Base-by-base conservation (phyloP, 2,888 invertebrate genomes). In the Trissonchulus latispiculum region DNA sequence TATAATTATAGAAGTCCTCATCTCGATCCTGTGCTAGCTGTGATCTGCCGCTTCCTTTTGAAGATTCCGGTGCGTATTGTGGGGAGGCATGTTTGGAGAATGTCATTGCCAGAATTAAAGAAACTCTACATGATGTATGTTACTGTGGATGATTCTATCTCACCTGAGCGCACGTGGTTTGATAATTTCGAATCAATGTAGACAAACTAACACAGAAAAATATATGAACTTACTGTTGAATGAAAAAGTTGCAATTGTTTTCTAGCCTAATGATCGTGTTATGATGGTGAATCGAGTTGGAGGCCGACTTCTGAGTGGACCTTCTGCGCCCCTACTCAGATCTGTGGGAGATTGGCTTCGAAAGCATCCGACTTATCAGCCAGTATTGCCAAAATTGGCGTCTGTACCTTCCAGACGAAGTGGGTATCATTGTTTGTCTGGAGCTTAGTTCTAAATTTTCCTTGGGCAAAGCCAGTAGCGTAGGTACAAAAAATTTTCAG, bases 361-460 rank as follows among this genome's bases (percentile, higher is more conserved):
- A 81, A 89, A 90, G 78, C 90, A 95, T 86, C 93, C 93, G 1
- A 90, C 91, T 0, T 94, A 89, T 83, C 92, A 93, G 86, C 91
- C 93, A 0, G 88, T 93, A 2, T 80, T 80, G 71, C 84, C 85
- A 36, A 72, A 68, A 68, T 32, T 36, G 2, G 23, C 8, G 23
- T 48, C 48, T 48, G 48, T n/a, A n/a, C n/a, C n/a, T n/a, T n/a
- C n/a, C n/a, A n/a, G n/a, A n/a, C n/a, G n/a, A n/a, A n/a, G n/a
- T n/a, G n/a, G n/a, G n/a, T n/a, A n/a, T n/a, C n/a, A n/a, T n/a
- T n/a, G n/a, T n/a, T n/a, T n/a, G n/a, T n/a, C n/a, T n/a, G n/a
- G n/a, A n/a, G n/a, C n/a, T n/a, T n/a, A n/a, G n/a, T n/a, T n/a
- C n/a, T n/a, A n/a, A n/a, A n/a, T n/a, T n/a, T n/a, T n/a, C n/a